Base-by-base conservation (phyloP, 2,888 invertebrate genomes). In the Macrostomum cliftonense region DNA sequence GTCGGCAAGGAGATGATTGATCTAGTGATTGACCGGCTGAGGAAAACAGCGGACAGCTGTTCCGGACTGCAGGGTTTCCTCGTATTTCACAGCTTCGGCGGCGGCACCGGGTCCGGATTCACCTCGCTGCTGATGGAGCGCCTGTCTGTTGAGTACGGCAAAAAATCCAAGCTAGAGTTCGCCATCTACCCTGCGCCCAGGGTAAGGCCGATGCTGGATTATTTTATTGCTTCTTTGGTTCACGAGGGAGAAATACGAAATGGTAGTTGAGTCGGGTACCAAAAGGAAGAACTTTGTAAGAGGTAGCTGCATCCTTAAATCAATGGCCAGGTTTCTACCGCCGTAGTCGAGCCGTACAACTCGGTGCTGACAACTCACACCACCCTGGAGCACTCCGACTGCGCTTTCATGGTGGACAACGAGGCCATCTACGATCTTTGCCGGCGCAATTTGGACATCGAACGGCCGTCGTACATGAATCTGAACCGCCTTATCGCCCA, bases 41-140 rank as follows among this genome's bases (percentile, higher is more conserved):
- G 28, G 9, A 28, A 28, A 28, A 28, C 28, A 7, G 28, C 28
- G 4, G 28, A 28, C 28, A 28, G 28, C 28, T 54, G 54, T 40
- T 49, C 39, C 19, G 45, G 47, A 19, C 28, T 54, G 21, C 54
- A 54, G 47, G 54, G 54, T 16, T 54, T 54, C 45, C 42, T 54
- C 13, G 37, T 54, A 13, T 54, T 54, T 44, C 54, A 54, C 46
- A 46, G 46, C 39, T 54, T 54, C 49, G 54, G 54, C 9, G 54
- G 54, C 12, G 54, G 54, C 16, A 54, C 54, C 39, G 54, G 54
- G 2, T 54, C 54, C 37, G 54, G 54, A 9, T 54, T 54, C 43
- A 52, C 54, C 14, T 53, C 54, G 2, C 39, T 54, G 13, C 21
- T 54, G 17, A 49, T 54, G 45, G 54, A 54, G 47, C 45, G 54